Base-by-base conservation (phyloP, 2,888 invertebrate genomes). In the Dryocosmus kuriphilus region DNA sequence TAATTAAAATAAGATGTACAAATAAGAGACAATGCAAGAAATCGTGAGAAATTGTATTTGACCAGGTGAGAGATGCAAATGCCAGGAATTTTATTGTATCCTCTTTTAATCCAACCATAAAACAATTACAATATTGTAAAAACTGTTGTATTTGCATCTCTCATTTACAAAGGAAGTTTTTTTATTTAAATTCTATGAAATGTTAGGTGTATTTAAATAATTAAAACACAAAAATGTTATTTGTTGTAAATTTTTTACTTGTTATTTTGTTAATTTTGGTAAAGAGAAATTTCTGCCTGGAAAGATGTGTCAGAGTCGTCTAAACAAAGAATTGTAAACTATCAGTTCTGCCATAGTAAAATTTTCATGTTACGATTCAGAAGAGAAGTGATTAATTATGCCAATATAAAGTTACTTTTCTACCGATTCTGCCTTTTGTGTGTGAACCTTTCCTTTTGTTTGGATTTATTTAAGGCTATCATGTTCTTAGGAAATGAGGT, bases 361-460 rank as follows among this genome's bases (percentile, higher is more conserved):
- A 71, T 71, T 71, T 71, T 55, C 71, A 51, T 71, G 71, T 71
- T 32, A 71, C 51, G 32, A 71, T 71, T 71, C 30, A 51, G 16
- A 60, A 74, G 41, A 60, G 22, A 61, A 60, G 60, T 57, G 74
- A 74, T 71, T 73, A 35, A 78, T 83, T 75, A 77, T 80, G 81
- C 81, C 81, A 80, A 80, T 71, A 76, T 79, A 79, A 77, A 77
- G 74, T 83, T 81, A 80, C 77, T 81, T 82, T 82, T 82, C 81
- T 82, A 80, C 78, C 63, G 77, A 81, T 46, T 74, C 77, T 76
- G 77, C n/a, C 38, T 65, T 74, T 79, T 80, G 77, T 80, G 16
- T 76, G 78, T 77, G 32, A 75, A 81, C 79, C 67, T 81, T 81
- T 60, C 77, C 80, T 77, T 74, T 77, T 65, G 30, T 60, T 73